Evolutionary conservation across 2,888 invertebrate species (phyloP).

Genomic region (Sycophila texana): DNA sequence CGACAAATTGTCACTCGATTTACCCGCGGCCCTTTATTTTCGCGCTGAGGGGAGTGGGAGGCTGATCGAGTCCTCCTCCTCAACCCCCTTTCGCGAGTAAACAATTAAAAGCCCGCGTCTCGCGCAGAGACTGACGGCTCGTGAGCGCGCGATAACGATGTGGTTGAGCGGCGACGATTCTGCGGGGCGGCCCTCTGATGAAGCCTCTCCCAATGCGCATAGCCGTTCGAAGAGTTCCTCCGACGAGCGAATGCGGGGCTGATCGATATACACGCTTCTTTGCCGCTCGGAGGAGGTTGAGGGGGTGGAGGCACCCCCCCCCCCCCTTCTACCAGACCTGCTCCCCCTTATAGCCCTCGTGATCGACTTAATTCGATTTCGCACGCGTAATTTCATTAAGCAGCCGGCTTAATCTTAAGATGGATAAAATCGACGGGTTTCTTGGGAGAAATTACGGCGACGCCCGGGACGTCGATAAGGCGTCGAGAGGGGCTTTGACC

Average conservation of each 20-base stretch:
- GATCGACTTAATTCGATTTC: conserved; percentile 45
- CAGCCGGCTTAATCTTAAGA: conserved; percentile 40
- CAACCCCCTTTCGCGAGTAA: conserved; percentile 29
- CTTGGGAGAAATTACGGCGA: not conserved
- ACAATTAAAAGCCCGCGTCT: conserved; percentile 25
- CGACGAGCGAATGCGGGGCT: conserved; percentile 20
- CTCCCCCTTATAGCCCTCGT: not conserved
- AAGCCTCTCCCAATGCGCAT: not conserved
- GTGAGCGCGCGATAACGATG: conserved; percentile 42
- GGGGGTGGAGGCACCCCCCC: not conserved
- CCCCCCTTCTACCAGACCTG: no score
- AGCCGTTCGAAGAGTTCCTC: no score
- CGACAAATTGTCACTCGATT: conserved; percentile 37
- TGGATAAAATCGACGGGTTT: conserved; percentile 40
- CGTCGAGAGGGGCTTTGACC: conserved; percentile 31
- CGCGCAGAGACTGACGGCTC: conserved; percentile 4
- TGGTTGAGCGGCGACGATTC: conserved; percentile 42
- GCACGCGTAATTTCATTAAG: conserved; percentile 47
- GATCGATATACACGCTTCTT: conserved; percentile 50
- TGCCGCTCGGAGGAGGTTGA: not conserved
- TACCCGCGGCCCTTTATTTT: not conserved
- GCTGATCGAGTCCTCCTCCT: not conserved
- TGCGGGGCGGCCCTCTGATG: not conserved
- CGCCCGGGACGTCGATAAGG: not conserved
- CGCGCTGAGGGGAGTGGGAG: not conserved